These are phyloP conservation scores for Microcebus jonahi DNA, from an alignment of 2,113 vertebrate species.

Conservation along the genomic window DNA sequence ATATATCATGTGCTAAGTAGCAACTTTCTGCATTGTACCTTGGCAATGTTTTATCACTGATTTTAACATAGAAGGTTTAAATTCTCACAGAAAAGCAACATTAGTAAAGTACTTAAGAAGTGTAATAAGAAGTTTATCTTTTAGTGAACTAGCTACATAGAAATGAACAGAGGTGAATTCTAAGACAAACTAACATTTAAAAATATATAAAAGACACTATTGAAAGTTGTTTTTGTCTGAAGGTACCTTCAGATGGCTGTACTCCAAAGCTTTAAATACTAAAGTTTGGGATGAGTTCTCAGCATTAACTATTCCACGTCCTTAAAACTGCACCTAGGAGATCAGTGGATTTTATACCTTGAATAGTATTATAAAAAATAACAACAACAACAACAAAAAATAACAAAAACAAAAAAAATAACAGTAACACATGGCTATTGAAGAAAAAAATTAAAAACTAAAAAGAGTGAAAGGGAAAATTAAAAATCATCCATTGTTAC, in stretches of 20 bases:
- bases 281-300: constrained; percentile 25
- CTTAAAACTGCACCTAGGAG: constrained; percentile 2
- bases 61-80: neutral
- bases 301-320: constrained; percentile 10
- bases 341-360: constrained; percentile 15
- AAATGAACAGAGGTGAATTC: constrained; percentile 41
- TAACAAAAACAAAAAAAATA: too few relatives aligned
- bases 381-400: too few relatives aligned
- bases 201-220: constrained; percentile 26
- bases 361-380: constrained; percentile 39
- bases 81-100: neutral
- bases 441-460: neutral
- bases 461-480: neutral
- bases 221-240: constrained; percentile 29
- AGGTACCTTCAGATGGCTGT: neutral
- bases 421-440: neutral
- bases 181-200: constrained; percentile 28
- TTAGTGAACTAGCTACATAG: neutral
- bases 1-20: neutral
- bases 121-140: neutral
- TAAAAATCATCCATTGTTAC: neutral
- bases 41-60: constrained; percentile 6
- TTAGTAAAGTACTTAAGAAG: neutral
- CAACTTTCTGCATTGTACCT: neutral
- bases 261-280: constrained; percentile 31